Conservation (phyloP, 37 sponge, comb jelly and placozoan genomes). For the Halichondria panicea region DNA sequence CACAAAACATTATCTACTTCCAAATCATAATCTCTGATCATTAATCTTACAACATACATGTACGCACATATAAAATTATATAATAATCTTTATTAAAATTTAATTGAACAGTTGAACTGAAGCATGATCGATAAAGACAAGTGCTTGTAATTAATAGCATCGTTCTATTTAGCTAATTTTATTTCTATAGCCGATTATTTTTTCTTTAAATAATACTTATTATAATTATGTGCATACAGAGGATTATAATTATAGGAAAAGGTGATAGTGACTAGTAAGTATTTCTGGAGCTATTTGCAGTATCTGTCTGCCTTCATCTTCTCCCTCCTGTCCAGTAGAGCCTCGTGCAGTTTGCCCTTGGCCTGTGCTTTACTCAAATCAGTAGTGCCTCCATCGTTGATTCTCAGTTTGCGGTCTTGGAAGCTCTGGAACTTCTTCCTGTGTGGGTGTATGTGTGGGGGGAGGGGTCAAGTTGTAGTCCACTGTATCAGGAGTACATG, state of each 20-base stretch:
- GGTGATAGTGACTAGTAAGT: too few relatives aligned
- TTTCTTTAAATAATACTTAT: too few relatives aligned
- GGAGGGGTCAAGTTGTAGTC: too few relatives aligned
- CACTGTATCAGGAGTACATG: too few relatives aligned
- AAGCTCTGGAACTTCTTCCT: conserved; percentile 89
- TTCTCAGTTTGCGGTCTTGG: conserved; percentile 49
- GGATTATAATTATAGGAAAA: too few relatives aligned
- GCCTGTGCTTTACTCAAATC: conserved; percentile 43
- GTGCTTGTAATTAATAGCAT: too few relatives aligned
- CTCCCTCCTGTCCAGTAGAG: conserved; percentile 73
- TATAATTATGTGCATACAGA: too few relatives aligned
- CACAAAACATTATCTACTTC: not conserved
- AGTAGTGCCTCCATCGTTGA: conserved; percentile 33
- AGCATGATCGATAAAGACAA: too few relatives aligned
- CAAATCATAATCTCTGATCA: not conserved
- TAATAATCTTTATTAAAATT: not conserved
- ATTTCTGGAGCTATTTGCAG: conserved; percentile 64
- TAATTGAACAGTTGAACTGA: too few relatives aligned
- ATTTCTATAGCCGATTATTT: too few relatives aligned
- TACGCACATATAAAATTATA: not conserved
- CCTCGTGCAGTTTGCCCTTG: conserved; percentile 72
- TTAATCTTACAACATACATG: not conserved
- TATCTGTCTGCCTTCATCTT: conserved; percentile 90
- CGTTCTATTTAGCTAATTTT: too few relatives aligned
- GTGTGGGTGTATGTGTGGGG: not conserved